Evolutionary conservation across 2,797 vertebrate genomes (phyloP).

Genomic region (Melopsittacus undulatus): DNA sequence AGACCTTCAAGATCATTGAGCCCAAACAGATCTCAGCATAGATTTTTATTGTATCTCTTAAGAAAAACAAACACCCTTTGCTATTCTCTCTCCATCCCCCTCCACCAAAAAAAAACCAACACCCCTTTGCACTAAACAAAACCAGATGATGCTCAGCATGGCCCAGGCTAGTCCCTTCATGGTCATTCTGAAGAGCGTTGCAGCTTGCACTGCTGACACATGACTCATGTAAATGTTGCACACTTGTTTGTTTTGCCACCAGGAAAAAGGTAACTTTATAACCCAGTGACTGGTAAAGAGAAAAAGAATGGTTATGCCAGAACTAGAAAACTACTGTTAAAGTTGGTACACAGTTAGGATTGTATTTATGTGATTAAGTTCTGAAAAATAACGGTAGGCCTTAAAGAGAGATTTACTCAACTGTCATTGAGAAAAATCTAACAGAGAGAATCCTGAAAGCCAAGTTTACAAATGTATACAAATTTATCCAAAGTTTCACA

Average conservation of each 20-base stretch:
- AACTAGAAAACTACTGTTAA: background rate
- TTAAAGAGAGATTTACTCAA: background rate
- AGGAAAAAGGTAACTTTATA: background rate
- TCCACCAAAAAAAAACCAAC: background rate
- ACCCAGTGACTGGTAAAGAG: background rate
- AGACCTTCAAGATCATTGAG: background rate
- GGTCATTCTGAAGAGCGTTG: background rate
- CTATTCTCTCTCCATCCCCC: background rate
- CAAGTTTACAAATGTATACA: background rate
- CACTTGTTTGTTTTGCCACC: background rate
- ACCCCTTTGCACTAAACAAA: background rate
- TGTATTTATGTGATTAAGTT: background rate
- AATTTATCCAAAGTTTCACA: background rate
- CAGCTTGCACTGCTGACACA: background rate
- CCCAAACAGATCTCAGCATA: background rate
- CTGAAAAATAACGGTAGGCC: background rate
- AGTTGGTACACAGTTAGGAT: rapidly evolving
- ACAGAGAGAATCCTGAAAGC: background rate
- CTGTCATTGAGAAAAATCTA: background rate
- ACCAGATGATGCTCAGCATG: background rate
- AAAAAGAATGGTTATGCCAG: background rate
- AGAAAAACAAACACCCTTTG: background rate
- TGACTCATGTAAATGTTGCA: background rate
- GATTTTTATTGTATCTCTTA: background rate
- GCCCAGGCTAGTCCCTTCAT: background rate